A percentile compares a stretch with the other conserved stretches of the same genome.
Conservation (phyloP, 2,797 vertebrate species). For the Sus cebifrons region DNA sequence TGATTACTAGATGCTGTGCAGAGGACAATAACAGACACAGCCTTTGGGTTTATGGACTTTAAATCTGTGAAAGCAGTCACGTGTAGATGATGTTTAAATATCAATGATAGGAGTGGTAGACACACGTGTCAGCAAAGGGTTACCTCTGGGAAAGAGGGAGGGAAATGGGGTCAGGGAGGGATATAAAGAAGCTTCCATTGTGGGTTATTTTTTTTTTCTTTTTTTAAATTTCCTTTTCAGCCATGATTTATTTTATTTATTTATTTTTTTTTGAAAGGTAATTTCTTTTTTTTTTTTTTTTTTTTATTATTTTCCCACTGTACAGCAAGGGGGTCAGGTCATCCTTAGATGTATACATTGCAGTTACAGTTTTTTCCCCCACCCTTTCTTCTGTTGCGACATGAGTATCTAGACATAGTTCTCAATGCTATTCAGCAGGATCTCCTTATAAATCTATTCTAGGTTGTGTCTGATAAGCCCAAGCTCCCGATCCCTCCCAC, state of each 20-base stretch:
- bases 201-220: neutral
- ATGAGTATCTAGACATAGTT: no score
- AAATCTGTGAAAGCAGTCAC: constrained; percentile 59
- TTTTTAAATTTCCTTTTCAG: neutral
- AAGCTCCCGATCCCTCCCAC: no score
- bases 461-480: no score
- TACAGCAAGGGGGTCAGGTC: no score
- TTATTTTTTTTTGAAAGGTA: no score
- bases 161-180: neutral
- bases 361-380: no score
- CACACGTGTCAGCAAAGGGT: neutral
- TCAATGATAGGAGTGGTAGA: constrained; percentile 33
- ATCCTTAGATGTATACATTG: no score
- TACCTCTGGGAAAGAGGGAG: constrained; percentile 31
- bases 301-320: no score
- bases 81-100: constrained; percentile 60
- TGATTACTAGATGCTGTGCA: constrained; percentile 40
- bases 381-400: no score
- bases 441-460: no score
- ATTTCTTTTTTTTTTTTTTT: no score
- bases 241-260: constrained; percentile 44
- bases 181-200: neutral
- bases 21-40: constrained; percentile 43
- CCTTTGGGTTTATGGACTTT: constrained; percentile 60
- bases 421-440: no score